phyloP scores from a whole-genome alignment of 1,140 invertebrate species.

The Heliconius himera region DNA sequence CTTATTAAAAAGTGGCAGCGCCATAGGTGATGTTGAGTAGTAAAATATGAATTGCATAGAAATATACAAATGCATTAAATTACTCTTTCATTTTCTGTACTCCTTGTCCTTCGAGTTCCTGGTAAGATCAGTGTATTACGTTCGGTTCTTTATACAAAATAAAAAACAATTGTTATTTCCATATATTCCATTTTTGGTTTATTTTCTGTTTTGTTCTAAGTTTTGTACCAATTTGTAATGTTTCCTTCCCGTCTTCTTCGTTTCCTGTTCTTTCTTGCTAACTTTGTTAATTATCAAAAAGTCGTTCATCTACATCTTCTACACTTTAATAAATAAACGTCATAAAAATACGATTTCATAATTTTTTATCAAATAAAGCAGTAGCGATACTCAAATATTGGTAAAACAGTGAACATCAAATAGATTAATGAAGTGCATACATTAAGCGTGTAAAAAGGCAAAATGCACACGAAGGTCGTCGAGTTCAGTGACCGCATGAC shows the following conservation, averaged over 20 bases:
- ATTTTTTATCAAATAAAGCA: neutral
- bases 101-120: constrained; percentile 76
- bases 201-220: too few species aligned
- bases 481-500: constrained; percentile 63
- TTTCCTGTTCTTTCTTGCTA: too few species aligned
- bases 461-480: constrained; percentile 47
- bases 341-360: too few species aligned
- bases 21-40: constrained; percentile 19
- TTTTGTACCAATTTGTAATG: too few species aligned
- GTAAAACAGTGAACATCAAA: neutral
- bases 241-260: too few species aligned
- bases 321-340: too few species aligned
- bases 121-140: constrained; percentile 54
- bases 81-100: constrained; percentile 61
- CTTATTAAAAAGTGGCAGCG: neutral
- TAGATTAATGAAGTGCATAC: neutral
- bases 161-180: too few species aligned
- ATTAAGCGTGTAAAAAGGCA: constrained; percentile 16
- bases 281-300: too few species aligned
- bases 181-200: too few species aligned
- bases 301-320: too few species aligned
- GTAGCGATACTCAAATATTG: neutral
- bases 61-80: constrained; percentile 55
- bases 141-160: too few species aligned
- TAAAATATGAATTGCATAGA: constrained; percentile 45